These are phyloP conservation scores for Sinonovacula constricta DNA, from an alignment of 1,140 invertebrate species.

Conservation along the genomic window DNA sequence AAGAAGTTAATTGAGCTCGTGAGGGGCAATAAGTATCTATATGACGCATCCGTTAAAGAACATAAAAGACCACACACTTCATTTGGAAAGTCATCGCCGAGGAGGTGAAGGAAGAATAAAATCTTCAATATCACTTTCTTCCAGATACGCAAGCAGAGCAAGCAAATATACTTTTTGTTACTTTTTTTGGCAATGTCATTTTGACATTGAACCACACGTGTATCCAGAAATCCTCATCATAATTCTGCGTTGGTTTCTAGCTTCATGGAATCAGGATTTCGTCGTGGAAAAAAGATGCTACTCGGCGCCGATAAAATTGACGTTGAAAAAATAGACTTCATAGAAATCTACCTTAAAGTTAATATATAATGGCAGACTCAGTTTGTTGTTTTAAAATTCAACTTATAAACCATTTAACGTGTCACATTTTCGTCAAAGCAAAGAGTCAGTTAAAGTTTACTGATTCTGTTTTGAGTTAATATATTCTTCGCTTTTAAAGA, in stretches of 20 bases:
- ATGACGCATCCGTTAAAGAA: neutral
- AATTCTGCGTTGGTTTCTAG: neutral
- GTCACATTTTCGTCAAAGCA: too few relatives aligned
- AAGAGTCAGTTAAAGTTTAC: too few relatives aligned
- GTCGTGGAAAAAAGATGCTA: neutral
- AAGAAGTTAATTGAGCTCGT: neutral
- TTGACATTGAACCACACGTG: neutral
- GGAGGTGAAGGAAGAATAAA: neutral
- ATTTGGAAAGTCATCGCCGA: neutral
- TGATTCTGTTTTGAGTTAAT: too few relatives aligned
- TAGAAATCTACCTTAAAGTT: neutral
- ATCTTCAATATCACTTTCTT: neutral
- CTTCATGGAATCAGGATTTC: neutral
- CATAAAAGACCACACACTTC: neutral
- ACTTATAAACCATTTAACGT: too few relatives aligned
- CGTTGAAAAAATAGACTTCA: neutral
- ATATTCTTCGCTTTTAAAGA: too few relatives aligned
- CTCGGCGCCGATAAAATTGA: neutral
- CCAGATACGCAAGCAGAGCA: neutral
- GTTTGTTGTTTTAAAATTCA: too few relatives aligned
- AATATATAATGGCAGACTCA: too few relatives aligned
- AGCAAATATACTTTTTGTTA: neutral
- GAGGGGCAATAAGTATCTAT: neutral
- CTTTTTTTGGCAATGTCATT: neutral
- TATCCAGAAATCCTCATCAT: neutral